Base-by-base conservation (phyloP, 2,797 vertebrate genomes). In the Tragopan temminckii region DNA sequence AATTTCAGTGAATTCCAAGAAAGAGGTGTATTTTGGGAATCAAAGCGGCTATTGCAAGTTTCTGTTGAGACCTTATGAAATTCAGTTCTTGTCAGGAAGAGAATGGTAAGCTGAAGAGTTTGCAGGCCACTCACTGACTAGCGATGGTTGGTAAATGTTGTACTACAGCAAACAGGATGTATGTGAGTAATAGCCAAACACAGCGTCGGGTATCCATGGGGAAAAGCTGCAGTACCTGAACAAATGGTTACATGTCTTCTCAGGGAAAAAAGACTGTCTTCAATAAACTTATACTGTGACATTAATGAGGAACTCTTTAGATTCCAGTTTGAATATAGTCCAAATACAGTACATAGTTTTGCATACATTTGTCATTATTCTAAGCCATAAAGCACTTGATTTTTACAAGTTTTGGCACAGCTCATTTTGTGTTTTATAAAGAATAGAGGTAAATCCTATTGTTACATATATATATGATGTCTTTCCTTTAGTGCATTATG, bases 281-380 rank as follows among this genome's bases (percentile, higher is more conserved):
- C 1, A 1, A 0, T 48, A 17, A 68, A 4, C 4, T 57, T 27
- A 12, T 4, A 29, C 7, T 57, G 9, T 38, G 52, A 35, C 27
- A n/a, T 11, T 27, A 58, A 35, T 38, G 33, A 69, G 64, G 15
- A 81, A 13, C 81, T 86, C 2, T 42, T 78, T 75, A 36, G 4
- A 55, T 89, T 89, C 10, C 20, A 38, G 9, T 53, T 71, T 45
- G 18, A 15, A 46, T 43, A 19, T 43, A 43, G 17, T 59, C 8
- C 42, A 87, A 55, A 43, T 55, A 17, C 25, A 52, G 13, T 36
- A 5, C 11, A 8, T 25, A 29, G 24, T 18, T 33, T 48, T 70
- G 45, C 19, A 36, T 13, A 8, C 20, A n/a, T 18, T 42, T 80
- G 4, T 42, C 45, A 25, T 64, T 78, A 11, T 67, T 48, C 21